Conservation (phyloP, 2,113 vertebrate species). For the Numenius arquata region DNA sequence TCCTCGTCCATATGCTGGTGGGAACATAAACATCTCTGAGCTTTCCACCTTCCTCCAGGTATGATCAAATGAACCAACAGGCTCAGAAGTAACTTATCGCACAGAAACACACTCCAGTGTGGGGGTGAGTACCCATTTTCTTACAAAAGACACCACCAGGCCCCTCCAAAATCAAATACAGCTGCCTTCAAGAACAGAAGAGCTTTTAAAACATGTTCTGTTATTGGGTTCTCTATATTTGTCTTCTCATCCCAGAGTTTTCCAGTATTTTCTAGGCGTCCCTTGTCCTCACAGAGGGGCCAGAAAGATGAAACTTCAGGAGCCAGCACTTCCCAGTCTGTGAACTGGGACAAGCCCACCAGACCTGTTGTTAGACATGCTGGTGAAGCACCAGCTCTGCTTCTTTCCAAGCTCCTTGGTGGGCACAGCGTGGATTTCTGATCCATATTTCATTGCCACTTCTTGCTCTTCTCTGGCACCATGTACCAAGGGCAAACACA, state of each 20-base stretch:
- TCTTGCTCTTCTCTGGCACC: neutral
- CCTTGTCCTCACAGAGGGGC: neutral
- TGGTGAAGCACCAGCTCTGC: neutral
- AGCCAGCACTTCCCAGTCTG: neutral
- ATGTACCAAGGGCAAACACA: neutral
- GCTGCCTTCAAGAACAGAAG: neutral
- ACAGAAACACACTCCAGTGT: neutral
- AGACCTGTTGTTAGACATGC: rapidly evolving
- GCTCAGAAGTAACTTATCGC: neutral
- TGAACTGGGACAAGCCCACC: neutral
- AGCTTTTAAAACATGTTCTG: neutral
- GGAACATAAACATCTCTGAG: neutral
- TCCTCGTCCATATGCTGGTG: neutral
- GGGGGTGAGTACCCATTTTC: rapidly evolving
- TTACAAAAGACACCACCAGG: neutral
- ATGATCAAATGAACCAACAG: neutral
- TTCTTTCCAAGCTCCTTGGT: neutral
- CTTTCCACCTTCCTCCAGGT: neutral
- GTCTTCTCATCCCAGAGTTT: neutral
- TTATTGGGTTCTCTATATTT: neutral
- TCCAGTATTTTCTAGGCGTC: neutral
- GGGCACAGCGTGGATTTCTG: neutral
- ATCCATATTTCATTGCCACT: rapidly evolving
- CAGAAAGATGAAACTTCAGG: neutral
- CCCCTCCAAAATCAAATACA: neutral